Conservation (phyloP, 2,888 invertebrate species). For the Eurytoma californica region DNA sequence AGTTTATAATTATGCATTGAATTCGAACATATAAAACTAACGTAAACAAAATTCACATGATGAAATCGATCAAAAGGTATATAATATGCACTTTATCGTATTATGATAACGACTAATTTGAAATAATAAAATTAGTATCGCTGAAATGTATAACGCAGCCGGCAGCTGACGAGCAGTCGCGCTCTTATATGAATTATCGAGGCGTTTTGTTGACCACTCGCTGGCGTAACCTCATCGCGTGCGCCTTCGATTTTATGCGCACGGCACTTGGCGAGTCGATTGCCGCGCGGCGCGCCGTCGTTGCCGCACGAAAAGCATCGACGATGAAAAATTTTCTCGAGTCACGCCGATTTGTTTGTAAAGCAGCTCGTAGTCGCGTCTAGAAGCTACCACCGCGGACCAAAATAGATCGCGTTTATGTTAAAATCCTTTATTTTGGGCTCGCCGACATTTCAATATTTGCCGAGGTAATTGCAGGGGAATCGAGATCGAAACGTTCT, state of each 20-base stretch:
- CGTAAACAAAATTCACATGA: too few species aligned
- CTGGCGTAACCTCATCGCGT: neutral
- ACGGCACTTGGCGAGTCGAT: slow-evolving; percentile 34
- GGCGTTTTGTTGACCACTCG: neutral
- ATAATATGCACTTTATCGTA: too few species aligned
- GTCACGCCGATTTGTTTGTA: slow-evolving; percentile 33
- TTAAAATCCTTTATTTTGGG: too few species aligned
- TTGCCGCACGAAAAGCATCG: neutral
- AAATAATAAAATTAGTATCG: neutral
- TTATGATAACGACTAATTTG: too few species aligned
- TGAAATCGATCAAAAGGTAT: too few species aligned
- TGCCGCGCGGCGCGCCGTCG: neutral
- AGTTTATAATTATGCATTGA: too few species aligned
- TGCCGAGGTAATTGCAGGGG: too few species aligned
- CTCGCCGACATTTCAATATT: too few species aligned
- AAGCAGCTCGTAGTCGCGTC: slow-evolving; percentile 7
- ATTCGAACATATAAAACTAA: too few species aligned
- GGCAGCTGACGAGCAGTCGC: neutral
- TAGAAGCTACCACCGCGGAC: too few species aligned
- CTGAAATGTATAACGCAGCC: neutral
- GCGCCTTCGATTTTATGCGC: slow-evolving; percentile 40
- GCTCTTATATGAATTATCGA: neutral
- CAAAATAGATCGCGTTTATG: too few species aligned
- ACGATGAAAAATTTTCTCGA: slow-evolving; percentile 27
- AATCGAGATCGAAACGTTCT: too few species aligned